Conservation (phyloP, 2,888 invertebrate genomes). For the Eupeodes latifasciatus region DNA sequence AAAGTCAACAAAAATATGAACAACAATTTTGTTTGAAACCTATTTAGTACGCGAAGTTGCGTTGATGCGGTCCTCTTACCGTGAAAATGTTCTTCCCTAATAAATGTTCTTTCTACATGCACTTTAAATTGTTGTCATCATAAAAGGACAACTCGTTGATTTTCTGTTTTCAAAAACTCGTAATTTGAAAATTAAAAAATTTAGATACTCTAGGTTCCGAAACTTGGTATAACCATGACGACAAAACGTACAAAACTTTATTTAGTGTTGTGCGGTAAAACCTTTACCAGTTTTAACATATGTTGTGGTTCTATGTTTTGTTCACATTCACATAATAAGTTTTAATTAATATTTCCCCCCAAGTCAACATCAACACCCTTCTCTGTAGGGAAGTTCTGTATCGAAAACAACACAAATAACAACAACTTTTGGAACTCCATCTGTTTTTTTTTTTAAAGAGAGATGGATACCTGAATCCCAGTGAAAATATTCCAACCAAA, state of each 20-base stretch:
- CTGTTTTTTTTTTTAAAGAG: background rate
- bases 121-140: background rate
- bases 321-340: background rate
- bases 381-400: background rate
- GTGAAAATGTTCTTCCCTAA: background rate
- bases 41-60: too few relatives aligned
- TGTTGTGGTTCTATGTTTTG: background rate
- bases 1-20: background rate
- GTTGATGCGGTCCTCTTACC: background rate
- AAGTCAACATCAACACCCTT: background rate
- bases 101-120: background rate
- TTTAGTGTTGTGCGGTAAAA: slow-evolving; percentile 18
- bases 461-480: too few relatives aligned
- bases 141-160: slow-evolving; percentile 50
- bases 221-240: slow-evolving; percentile 24
- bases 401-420: background rate
- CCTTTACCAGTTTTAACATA: background rate
- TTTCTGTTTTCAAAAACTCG: background rate
- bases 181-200: slow-evolving; percentile 3
- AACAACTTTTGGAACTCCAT: slow-evolving; percentile 30
- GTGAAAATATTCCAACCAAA: background rate
- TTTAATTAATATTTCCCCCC: slow-evolving; percentile 51
- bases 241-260: background rate
- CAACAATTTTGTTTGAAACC: background rate
- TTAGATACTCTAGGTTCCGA: slow-evolving; percentile 31